Evolutionary conservation across 2,888 invertebrate genomes (phyloP).

Genomic region (Steinernema scapterisci): DNA sequence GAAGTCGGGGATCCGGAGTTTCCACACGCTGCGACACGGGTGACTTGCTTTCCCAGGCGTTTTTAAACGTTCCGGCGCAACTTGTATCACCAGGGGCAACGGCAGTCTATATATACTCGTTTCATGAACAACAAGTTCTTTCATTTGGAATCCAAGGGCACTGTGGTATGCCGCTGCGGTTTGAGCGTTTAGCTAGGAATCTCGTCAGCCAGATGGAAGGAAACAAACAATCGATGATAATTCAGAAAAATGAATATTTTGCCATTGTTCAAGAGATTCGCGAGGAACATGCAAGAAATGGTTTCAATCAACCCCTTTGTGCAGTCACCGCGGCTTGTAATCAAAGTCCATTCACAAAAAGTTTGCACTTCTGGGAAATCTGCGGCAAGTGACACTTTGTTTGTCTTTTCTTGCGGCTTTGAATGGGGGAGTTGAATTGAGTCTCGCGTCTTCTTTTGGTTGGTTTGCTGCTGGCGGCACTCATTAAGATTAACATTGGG

Average conservation of each 20-base stretch:
- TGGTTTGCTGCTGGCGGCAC: too few species aligned
- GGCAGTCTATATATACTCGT: background rate
- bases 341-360: slow-evolving; percentile 20
- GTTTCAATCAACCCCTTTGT: background rate
- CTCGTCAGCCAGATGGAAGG: too few species aligned
- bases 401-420: background rate
- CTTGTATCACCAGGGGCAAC: slow-evolving; percentile 27
- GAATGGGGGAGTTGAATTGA: too few species aligned
- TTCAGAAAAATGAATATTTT: too few species aligned
- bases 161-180: too few species aligned
- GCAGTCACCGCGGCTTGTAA: background rate
- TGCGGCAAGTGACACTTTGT: background rate
- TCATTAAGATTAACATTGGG: too few species aligned
- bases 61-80: background rate
- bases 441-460: too few species aligned
- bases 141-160: background rate
- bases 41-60: background rate
- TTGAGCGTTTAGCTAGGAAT: too few species aligned
- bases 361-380: slow-evolving; percentile 13
- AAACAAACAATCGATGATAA: too few species aligned
- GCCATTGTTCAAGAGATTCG: background rate
- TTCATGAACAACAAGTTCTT: slow-evolving; percentile 3
- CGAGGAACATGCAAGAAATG: background rate
- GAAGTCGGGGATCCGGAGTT: slow-evolving; percentile 9
- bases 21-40: background rate